phyloP scores from a whole-genome alignment of 2,888 invertebrate genomes.

The Vanessa cardui region DNA sequence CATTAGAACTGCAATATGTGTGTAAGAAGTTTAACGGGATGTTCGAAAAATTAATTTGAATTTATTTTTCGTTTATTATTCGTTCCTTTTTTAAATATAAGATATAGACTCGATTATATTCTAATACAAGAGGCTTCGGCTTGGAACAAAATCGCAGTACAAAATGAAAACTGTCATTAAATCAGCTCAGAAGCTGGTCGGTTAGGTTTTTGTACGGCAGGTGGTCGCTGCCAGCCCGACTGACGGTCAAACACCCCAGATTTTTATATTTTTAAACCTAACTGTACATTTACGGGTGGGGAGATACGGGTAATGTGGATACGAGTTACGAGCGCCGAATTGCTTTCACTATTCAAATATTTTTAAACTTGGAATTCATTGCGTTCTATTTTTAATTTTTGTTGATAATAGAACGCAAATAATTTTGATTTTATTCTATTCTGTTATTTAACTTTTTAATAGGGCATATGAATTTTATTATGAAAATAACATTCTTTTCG shows the following conservation, averaged over 20 bases:
- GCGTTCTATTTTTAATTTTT: background rate
- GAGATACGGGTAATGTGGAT: background rate
- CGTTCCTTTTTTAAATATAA: too few relatives aligned
- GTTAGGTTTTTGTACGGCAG: constrained; percentile 74
- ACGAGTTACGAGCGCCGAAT: background rate
- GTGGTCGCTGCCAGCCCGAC: constrained; percentile 66
- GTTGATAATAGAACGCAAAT: too few relatives aligned
- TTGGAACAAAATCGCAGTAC: constrained; percentile 33
- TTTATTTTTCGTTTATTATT: too few relatives aligned
- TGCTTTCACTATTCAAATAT: background rate
- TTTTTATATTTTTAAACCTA: constrained; percentile 37
- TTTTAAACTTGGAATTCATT: background rate
- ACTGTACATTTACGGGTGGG: constrained; percentile 24
- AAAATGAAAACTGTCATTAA: constrained; percentile 62
- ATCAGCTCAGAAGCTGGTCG: constrained; percentile 56
- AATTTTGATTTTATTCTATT: too few relatives aligned
- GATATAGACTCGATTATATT: background rate
- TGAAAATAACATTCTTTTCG: too few relatives aligned
- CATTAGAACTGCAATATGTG: too few relatives aligned
- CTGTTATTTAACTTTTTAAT: too few relatives aligned
- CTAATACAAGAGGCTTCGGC: constrained; percentile 4
- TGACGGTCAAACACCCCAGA: constrained; percentile 70
- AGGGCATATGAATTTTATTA: too few relatives aligned
- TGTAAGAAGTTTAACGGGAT: background rate
- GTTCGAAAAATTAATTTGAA: background rate